phyloP scores from a whole-genome alignment of 2,113 vertebrate species.

The Sprattus sprattus region DNA sequence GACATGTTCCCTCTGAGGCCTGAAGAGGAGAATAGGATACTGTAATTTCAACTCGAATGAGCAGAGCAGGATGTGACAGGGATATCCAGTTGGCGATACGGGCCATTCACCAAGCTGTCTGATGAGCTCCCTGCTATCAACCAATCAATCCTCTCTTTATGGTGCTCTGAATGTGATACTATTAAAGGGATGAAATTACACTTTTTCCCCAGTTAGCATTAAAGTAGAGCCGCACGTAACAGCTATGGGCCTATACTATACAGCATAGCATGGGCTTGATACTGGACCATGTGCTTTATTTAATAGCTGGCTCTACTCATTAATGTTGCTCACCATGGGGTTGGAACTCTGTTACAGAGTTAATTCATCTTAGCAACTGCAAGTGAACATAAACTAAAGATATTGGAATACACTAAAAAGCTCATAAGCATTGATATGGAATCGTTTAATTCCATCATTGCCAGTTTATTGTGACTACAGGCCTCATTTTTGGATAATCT shows the following conservation, averaged over 20 bases:
- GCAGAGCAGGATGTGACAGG: not conserved
- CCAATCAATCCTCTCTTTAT: not conserved
- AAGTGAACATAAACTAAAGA: not conserved
- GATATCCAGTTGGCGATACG: not conserved
- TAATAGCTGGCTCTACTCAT: not conserved
- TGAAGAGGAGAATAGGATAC: not conserved
- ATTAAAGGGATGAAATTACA: slow-evolving; percentile 2
- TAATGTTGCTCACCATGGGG: not conserved
- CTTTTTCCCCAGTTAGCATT: not conserved
- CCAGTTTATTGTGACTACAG: not conserved
- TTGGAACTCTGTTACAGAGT: not conserved
- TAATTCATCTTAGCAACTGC: not conserved
- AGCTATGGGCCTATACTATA: not conserved
- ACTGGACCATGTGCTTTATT: no score
- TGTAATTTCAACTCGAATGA: not conserved
- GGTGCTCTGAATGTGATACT: not conserved
- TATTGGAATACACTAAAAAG: not conserved
- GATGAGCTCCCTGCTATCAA: not conserved
- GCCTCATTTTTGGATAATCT: not conserved
- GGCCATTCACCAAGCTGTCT: not conserved
- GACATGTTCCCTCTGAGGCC: not conserved
- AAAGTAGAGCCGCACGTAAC: not conserved
- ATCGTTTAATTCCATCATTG: not conserved
- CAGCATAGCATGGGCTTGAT: not conserved
- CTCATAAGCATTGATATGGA: not conserved